Base-by-base conservation (phyloP, 2,797 vertebrate species). In the Scolopax bukidnonensis region DNA sequence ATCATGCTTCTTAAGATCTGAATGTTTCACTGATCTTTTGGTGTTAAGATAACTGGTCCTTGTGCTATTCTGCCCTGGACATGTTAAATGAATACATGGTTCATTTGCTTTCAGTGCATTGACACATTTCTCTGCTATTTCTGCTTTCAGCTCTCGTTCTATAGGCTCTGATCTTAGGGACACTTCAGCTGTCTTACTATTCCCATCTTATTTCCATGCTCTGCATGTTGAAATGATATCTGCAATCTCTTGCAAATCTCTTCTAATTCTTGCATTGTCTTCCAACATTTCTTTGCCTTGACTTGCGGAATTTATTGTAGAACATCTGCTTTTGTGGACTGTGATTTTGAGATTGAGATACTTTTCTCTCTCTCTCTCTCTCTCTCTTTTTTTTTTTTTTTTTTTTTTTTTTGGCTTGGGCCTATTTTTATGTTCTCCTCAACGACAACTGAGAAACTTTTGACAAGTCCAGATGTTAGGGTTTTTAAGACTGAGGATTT, bases 241-340 rank as follows among this genome's bases (percentile, higher is more conserved):
- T 84, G 19, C 28, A 92, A 12, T 69, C n/a, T 79, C 40, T 73
- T 76, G 43, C 38, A 87, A 76, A 91, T 30, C 20, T 74, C 54
- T 84, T 90, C 45, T 6, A 81, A 43, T 90, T 89, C 47, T 76
- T 81, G 11, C 57, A 59, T 78, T 65, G 81, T 51, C 30, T 88
- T 75, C 61, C 57, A 57, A 8, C 30, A 61, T n/a, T 33, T 74
- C 27, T 85, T 79, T 93, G 76, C 81, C 69, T 84, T 68, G 91
- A 91, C 69, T 86, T 88, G 69, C 38, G 75, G 36, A n/a, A 7
- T 33, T 91, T 75, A 50, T 57, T 36, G 36, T 85, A 75, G 51
- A 85, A 83, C 64, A 87, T 78, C 75, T 68, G 71, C 20, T 81
- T 19, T 59, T 78, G 48, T 1, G 4, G 56, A 75, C 30, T 50